These are phyloP conservation scores for Lophotis ruficrista DNA, from an alignment of 2,113 vertebrate genomes.

Conservation along the genomic window DNA sequence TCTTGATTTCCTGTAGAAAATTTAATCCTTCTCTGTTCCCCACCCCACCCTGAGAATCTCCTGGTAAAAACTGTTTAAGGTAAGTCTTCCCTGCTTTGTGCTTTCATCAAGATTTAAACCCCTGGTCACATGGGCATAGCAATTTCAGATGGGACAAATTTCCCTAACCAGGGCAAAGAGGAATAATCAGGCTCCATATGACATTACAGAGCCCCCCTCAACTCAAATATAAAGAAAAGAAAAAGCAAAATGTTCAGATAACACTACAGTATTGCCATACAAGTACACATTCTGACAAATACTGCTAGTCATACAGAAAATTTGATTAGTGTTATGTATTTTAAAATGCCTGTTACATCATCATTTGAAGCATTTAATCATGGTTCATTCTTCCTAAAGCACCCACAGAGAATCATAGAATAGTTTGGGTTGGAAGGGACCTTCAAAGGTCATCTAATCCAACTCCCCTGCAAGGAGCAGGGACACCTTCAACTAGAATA, in stretches of 20 bases:
- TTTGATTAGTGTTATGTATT: background rate
- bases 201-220: background rate
- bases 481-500: too few relatives aligned
- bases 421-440: too few relatives aligned
- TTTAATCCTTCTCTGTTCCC: background rate
- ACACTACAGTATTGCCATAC: background rate
- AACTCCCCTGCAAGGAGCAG: too few relatives aligned
- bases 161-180: background rate
- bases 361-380: background rate
- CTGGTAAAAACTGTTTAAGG: background rate
- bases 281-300: background rate
- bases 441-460: too few relatives aligned
- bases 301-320: background rate
- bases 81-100: background rate
- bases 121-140: background rate
- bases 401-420: background rate
- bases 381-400: background rate
- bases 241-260: background rate
- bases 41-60: background rate
- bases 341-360: background rate
- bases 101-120: background rate
- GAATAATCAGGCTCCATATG: background rate
- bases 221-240: background rate
- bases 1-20: background rate
- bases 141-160: background rate